Base-by-base conservation (phyloP, 1,140 invertebrate species). In the Carcinoscorpius rotundicauda region DNA sequence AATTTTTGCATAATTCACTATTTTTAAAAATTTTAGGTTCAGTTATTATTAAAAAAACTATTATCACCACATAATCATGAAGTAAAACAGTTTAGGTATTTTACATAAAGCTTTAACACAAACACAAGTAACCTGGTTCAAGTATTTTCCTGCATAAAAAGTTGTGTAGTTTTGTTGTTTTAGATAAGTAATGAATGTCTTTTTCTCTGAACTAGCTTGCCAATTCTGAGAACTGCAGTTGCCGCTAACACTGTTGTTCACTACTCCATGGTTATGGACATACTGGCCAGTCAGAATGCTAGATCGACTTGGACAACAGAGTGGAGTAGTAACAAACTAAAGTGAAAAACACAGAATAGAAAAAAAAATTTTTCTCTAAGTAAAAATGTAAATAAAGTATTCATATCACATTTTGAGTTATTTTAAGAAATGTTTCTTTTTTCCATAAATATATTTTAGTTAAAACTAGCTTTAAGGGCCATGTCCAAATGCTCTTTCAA, bases 291-390 rank as follows among this genome's bases (percentile, higher is more conserved):
- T 90, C 10, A 97, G 78, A 57, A 96, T 84, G 52, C 88, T 88
- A 6, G 90, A 86, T 59, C 93, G 82, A 74, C 91, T 93, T 10
- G 93, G 93, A 73, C 93, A 93, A 75, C 91, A 93, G 56, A 93
- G 82, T 6, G 90, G 90, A 0, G 87, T 86, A 58, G 85, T 85
- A 3, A 84, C 85, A 76, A 85, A 91, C 85, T 88, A 71, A 60
- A 78, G 74, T 57, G 57, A 52, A 60, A 59, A 58, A 58, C 61
- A 49, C 6, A 65, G 6, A 49, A 49, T 4, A 49, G 8, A 4
- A 8, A 51, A 9, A 51, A 52, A n/a, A 56, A 3, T 2, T 49
- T 8, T 9, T 9, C 8, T 11, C 6, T 51, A 29, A 49, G 29
- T 29, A 49, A 51, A 10, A 60, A 51, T 60, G 8, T 49, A 49